Conservation (phyloP, 64 coral and sea anemone species). For the Anthopleura sola region DNA sequence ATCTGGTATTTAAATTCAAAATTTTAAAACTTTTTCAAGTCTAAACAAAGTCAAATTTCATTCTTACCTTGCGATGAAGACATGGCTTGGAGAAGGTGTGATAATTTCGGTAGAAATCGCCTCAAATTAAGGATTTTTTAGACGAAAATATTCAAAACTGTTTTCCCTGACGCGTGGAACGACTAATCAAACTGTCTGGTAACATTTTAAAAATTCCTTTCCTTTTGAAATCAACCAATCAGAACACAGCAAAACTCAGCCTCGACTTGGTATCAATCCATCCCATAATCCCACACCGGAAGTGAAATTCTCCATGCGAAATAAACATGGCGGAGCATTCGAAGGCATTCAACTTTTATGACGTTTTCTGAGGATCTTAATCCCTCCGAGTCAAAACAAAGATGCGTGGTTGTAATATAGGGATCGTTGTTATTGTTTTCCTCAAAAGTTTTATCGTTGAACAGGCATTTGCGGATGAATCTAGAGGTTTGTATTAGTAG, state of each 20-base stretch:
- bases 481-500: no score
- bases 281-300: slow-evolving; percentile 31
- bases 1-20: not conserved
- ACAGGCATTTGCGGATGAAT: not conserved
- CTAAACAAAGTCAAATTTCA: not conserved
- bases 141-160: not conserved
- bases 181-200: slow-evolving; percentile 19
- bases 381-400: not conserved
- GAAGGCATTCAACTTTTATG: not conserved
- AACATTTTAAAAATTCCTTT: slow-evolving; percentile 51
- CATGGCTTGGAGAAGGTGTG: not conserved
- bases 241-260: not conserved
- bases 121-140: not conserved
- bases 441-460: not conserved
- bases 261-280: not conserved
- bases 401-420: not conserved
- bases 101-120: not conserved
- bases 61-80: slow-evolving; percentile 8
- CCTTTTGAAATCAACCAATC: slow-evolving; percentile 51
- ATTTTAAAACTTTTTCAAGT: not conserved
- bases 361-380: not conserved
- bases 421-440: not conserved
- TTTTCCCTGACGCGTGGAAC: slow-evolving; percentile 20
- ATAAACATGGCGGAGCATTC: not conserved
- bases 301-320: not conserved